Conservation (phyloP, 2,113 vertebrate species). For the Merops nubicus region DNA sequence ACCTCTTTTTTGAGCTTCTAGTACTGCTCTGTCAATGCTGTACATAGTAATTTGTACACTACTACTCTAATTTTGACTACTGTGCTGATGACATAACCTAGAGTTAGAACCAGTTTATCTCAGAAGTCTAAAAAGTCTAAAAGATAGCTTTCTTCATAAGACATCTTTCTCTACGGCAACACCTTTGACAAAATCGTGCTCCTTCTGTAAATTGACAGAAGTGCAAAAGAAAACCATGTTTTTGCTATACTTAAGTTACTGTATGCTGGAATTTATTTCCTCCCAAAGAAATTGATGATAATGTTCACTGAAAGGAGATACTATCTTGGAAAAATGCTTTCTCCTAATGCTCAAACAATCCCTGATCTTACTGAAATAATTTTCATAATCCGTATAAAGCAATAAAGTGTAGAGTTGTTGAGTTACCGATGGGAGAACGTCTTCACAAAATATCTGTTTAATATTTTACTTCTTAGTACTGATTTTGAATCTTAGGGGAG, state of each 20-base stretch:
- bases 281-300: background rate
- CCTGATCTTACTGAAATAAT: background rate
- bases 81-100: background rate
- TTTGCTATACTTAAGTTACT: background rate
- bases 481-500: background rate
- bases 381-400: background rate
- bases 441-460: background rate
- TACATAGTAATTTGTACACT: background rate
- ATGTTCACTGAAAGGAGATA: background rate
- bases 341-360: background rate
- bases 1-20: background rate
- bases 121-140: background rate
- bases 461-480: background rate
- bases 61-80: background rate
- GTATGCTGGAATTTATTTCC: background rate
- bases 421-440: background rate
- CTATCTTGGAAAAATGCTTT: background rate
- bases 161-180: background rate
- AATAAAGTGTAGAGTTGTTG: background rate
- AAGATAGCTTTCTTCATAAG: background rate
- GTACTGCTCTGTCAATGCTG: background rate
- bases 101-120: background rate
- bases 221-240: accelerated
- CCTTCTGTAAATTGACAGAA: background rate
- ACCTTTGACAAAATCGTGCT: background rate